These are phyloP conservation scores for Colistium nudipinnis DNA, from an alignment of 2,113 vertebrate genomes.

Conservation along the genomic window DNA sequence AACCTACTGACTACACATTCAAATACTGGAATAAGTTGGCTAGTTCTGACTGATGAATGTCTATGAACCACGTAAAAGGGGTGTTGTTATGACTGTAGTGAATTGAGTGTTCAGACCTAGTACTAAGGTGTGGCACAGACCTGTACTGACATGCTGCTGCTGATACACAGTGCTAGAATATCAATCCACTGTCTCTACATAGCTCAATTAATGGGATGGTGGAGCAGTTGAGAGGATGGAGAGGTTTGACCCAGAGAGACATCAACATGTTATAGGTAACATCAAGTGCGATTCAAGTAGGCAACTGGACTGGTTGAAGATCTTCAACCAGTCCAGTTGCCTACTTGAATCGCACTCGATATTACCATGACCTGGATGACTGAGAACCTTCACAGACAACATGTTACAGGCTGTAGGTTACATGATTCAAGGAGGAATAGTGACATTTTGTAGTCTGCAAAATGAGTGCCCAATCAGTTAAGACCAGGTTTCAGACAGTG, in stretches of 20 bases:
- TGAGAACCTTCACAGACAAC: too few species aligned
- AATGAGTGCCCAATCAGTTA: neutral
- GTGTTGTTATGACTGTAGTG: constrained; percentile 52
- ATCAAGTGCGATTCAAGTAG: too few species aligned
- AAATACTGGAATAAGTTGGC: constrained; percentile 20
- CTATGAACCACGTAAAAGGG: constrained; percentile 30
- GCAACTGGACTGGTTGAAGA: too few species aligned
- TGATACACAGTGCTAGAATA: constrained; percentile 57
- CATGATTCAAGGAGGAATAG: neutral
- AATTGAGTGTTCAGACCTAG: constrained; percentile 37
- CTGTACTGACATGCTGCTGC: constrained; percentile 67
- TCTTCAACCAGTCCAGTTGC: too few species aligned
- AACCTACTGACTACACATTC: constrained; percentile 2
- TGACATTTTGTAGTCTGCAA: neutral
- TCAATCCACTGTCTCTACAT: constrained; percentile 37
- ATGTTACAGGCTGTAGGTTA: constrained; percentile 3
- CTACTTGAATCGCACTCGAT: too few species aligned
- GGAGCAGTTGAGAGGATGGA: neutral
- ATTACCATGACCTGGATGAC: too few species aligned
- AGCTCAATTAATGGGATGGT: constrained; percentile 16
- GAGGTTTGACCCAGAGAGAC: constrained; percentile 21
- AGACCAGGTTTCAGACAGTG: neutral
- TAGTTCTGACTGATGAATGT: constrained; percentile 33
- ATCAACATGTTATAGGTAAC: too few species aligned
- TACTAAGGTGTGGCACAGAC: constrained; percentile 58